Percentiles rank a stretch among this genome's conserved stretches.
phyloP scores from a whole-genome alignment of 2,113 vertebrate genomes.

The Oplegnathus fasciatus region DNA sequence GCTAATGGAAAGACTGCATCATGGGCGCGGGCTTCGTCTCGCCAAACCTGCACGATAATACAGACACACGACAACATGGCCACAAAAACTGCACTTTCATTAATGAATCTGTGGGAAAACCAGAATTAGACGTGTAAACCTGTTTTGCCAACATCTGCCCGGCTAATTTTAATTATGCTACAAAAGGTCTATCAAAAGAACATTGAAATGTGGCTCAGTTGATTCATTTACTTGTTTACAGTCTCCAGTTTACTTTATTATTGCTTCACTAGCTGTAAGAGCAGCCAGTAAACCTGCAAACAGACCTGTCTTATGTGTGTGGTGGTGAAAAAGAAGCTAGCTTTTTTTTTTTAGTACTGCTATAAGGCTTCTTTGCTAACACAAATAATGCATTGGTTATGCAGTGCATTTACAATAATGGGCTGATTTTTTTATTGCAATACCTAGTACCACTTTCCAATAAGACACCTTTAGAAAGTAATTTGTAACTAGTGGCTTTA shows the following conservation, averaged over 20 bases:
- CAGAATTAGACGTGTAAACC: slow-evolving; percentile 52
- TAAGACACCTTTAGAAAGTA: neutral
- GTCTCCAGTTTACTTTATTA: slow-evolving; percentile 35
- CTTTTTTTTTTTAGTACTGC: neutral
- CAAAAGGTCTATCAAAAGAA: slow-evolving; percentile 44
- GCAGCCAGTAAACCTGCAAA: slow-evolving; percentile 31
- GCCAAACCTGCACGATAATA: slow-evolving; percentile 72
- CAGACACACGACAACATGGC: slow-evolving; percentile 63
- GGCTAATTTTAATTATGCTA: slow-evolving; percentile 60
- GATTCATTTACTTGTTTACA: slow-evolving; percentile 62
- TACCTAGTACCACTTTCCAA: neutral
- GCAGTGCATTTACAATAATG: neutral
- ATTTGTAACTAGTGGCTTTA: neutral
- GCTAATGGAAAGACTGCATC: slow-evolving; percentile 83
- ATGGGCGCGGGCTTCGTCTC: slow-evolving; percentile 64
- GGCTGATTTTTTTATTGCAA: neutral
- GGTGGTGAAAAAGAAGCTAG: slow-evolving; percentile 9
- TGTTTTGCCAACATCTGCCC: slow-evolving; percentile 69
- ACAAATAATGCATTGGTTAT: neutral
- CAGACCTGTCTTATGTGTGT: neutral
- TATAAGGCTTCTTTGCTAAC: neutral
- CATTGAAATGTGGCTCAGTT: slow-evolving; percentile 43
- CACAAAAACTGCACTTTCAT: slow-evolving; percentile 59
- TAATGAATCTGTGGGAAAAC: slow-evolving; percentile 69
- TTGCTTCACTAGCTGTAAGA: slow-evolving; percentile 31